Conservation (phyloP, 2,888 invertebrate species). For the Metopia argyrocephala region DNA sequence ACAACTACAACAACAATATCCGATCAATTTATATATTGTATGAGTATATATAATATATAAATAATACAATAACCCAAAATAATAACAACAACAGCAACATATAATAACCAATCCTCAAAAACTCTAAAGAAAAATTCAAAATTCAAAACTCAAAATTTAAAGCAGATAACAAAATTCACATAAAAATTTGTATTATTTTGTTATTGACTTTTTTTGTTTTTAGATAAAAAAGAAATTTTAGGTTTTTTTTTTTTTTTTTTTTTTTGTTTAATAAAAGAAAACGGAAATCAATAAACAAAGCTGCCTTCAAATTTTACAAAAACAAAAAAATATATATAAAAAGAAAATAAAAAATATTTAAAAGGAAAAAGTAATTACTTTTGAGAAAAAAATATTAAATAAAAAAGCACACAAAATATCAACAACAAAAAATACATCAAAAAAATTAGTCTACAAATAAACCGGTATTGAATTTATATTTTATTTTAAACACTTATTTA, state of each 20-base stretch:
- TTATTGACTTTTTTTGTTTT: conserved; percentile 29
- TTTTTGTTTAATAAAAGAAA: conserved; percentile 64
- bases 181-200: conserved; percentile 19
- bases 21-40: conserved; percentile 67
- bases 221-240: conserved; percentile 18
- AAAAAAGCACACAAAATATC: conserved; percentile 73
- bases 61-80: conserved; percentile 68
- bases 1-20: conserved; percentile 66
- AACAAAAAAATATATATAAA: conserved; percentile 65
- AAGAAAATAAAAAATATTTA: conserved; percentile 63
- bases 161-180: conserved; percentile 61
- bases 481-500: conserved; percentile 21
- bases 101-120: conserved; percentile 68
- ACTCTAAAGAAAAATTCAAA: conserved; percentile 54
- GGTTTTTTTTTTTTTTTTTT: conserved; percentile 24
- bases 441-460: conserved; percentile 8
- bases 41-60: conserved; percentile 54
- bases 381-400: conserved; percentile 52
- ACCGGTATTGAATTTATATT: neutral
- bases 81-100: conserved; percentile 69
- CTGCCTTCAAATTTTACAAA: conserved; percentile 75
- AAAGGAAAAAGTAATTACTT: conserved; percentile 46
- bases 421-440: conserved; percentile 58
- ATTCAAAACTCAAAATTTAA: conserved; percentile 50
- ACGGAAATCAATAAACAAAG: conserved; percentile 78